Evolutionary conservation across 2,113 vertebrate species (phyloP).

Genomic region (Misgurnus anguillicaudatus): DNA sequence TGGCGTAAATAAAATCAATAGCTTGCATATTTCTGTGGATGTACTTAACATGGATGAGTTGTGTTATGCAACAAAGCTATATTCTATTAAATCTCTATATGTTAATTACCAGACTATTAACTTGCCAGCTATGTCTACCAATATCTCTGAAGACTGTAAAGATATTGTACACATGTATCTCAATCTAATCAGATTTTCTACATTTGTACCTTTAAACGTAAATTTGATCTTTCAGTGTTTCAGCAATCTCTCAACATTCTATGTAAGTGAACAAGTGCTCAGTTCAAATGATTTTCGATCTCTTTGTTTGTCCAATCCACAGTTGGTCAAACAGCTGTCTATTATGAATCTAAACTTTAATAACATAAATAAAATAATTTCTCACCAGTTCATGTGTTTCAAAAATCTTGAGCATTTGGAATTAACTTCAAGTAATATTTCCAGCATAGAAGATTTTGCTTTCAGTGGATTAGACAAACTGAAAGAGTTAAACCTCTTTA

Average conservation of each 20-base stretch:
- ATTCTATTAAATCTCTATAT: neutral
- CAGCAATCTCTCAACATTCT: neutral
- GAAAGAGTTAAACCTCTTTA: neutral
- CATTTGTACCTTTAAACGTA: neutral
- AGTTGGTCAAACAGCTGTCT: neutral
- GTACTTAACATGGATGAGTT: neutral
- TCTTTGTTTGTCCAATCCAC: too few species aligned
- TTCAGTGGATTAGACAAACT: conserved; percentile 4
- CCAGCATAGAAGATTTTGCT: conserved; percentile 6
- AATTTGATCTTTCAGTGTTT: neutral
- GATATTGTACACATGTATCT: neutral
- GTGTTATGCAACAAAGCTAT: neutral
- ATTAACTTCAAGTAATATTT: neutral
- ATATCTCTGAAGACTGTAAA: neutral
- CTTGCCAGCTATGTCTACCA: neutral
- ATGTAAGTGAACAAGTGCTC: too few species aligned
- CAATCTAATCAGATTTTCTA: too few species aligned
- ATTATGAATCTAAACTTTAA: accelerated
- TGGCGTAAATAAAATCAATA: conserved; percentile 2
- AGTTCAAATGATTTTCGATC: too few species aligned
- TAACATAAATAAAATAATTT: neutral
- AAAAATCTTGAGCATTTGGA: neutral
- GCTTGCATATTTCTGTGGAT: neutral
- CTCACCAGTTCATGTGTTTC: conserved; percentile 15
- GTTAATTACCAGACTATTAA: neutral